phyloP scores from a whole-genome alignment of 2,113 vertebrate genomes.

The Clarias magur region DNA sequence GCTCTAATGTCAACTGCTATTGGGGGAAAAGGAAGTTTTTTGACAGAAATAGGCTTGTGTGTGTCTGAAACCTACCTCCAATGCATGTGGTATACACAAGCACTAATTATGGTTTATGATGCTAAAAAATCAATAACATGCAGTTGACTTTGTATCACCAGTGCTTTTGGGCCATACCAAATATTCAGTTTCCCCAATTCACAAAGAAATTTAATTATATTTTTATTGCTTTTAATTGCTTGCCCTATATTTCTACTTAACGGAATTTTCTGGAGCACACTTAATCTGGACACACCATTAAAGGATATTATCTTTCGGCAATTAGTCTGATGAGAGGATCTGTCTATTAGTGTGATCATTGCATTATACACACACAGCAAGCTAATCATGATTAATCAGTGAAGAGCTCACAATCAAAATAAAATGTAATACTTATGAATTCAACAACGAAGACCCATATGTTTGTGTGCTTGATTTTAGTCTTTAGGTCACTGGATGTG shows the following conservation, averaged over 20 bases:
- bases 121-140: slow-evolving; percentile 34
- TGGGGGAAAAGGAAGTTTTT: slow-evolving; percentile 8
- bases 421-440: slow-evolving; percentile 5
- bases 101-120: slow-evolving; percentile 21
- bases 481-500: background rate
- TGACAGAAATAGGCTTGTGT: background rate
- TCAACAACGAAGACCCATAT: background rate
- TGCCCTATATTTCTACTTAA: slow-evolving; percentile 37
- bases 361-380: slow-evolving; percentile 32
- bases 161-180: slow-evolving; percentile 36
- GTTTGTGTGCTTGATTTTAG: slow-evolving; percentile 14
- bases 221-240: slow-evolving; percentile 54
- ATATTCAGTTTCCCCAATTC: slow-evolving; percentile 51
- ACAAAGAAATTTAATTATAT: slow-evolving; percentile 53
- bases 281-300: slow-evolving; percentile 58
- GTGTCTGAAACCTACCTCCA: background rate
- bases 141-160: slow-evolving; percentile 35
- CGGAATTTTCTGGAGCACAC: slow-evolving; percentile 41
- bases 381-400: slow-evolving; percentile 43
- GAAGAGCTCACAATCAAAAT: slow-evolving; percentile 26
- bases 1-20: background rate
- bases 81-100: background rate
- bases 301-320: slow-evolving; percentile 52
- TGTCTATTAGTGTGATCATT: slow-evolving; percentile 56
- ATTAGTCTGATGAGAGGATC: slow-evolving; percentile 57